These are phyloP conservation scores for Leptoclinus maculatus DNA, from an alignment of 2,797 vertebrate genomes.

Conservation along the genomic window DNA sequence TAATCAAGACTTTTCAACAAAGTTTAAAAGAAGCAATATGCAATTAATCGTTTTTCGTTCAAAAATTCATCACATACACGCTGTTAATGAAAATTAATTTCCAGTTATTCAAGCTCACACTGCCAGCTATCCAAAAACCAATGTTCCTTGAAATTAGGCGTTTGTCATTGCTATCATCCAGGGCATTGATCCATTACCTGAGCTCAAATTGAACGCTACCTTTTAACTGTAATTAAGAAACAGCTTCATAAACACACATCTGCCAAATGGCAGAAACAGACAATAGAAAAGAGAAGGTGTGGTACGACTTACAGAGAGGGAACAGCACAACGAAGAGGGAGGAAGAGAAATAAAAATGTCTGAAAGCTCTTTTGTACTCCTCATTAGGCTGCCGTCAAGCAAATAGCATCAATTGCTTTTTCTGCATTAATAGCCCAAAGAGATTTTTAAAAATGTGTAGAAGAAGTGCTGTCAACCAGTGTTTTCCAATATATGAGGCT, in stretches of 20 bases:
- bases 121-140: conserved; percentile 61
- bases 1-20: conserved; percentile 14
- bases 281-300: conserved; percentile 2
- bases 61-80: conserved; percentile 40
- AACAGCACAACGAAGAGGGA: background rate
- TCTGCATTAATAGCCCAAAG: conserved; percentile 7
- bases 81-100: conserved; percentile 65
- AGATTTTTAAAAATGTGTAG: conserved; percentile 10
- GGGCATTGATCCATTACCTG: conserved; percentile 69
- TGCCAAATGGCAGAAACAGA: conserved; percentile 14
- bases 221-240: conserved; percentile 72
- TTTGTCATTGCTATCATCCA: conserved; percentile 59
- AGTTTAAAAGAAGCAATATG: conserved; percentile 15
- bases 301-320: background rate
- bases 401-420: conserved; percentile 33
- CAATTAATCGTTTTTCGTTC: conserved; percentile 28
- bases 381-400: conserved; percentile 31
- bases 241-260: conserved; percentile 56
- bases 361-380: background rate
- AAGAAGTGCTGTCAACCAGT: conserved; percentile 26
- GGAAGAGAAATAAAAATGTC: conserved; percentile 7
- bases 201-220: conserved; percentile 59
- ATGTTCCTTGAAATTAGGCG: conserved; percentile 78
- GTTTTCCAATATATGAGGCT: conserved; percentile 3
- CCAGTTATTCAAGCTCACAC: conserved; percentile 51